Evolutionary conservation across 2,888 invertebrate genomes (phyloP).

Genomic region (Corbicula japonica): DNA sequence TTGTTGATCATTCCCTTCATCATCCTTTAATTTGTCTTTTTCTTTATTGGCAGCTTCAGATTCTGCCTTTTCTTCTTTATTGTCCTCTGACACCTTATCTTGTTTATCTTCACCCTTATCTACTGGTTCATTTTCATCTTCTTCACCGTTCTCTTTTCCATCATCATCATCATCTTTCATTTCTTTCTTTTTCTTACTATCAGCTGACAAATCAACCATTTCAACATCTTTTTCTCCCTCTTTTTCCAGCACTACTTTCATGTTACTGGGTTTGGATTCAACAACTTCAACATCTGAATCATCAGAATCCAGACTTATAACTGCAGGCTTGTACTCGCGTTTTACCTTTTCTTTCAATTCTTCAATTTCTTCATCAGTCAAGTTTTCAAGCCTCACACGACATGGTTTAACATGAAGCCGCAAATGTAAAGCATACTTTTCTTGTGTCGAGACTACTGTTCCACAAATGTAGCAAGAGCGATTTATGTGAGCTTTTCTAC

Average conservation of each 20-base stretch:
- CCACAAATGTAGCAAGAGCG: constrained; percentile 77
- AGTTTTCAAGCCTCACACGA: constrained; percentile 68
- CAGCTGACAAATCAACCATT: constrained; percentile 24
- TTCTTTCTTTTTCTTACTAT: constrained; percentile 2
- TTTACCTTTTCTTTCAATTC: constrained; percentile 56
- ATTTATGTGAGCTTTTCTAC: constrained; percentile 71
- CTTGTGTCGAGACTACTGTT: constrained; percentile 67
- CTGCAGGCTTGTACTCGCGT: constrained; percentile 59
- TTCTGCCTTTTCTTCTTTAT: constrained; percentile 18
- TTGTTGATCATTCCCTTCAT: constrained; percentile 1
- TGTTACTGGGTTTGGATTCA: constrained; percentile 39
- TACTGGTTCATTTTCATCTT: constrained; percentile 12
- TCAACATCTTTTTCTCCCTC: constrained; percentile 17
- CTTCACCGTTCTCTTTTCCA: constrained; percentile 16
- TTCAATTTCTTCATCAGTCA: constrained; percentile 61
- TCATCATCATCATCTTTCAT: constrained; percentile 17
- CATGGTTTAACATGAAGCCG: constrained; percentile 79
- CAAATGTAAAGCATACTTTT: constrained; percentile 69
- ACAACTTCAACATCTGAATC: constrained; percentile 59
- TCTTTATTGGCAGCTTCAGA: too few relatives aligned
- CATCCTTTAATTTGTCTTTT: neutral
- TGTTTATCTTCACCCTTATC: neutral
- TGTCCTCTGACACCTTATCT: neutral
- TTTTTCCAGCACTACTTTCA: constrained; percentile 22
- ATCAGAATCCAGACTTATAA: constrained; percentile 61